Base-by-base conservation (phyloP, 2,888 invertebrate genomes). In the Drosophila diplacantha region DNA sequence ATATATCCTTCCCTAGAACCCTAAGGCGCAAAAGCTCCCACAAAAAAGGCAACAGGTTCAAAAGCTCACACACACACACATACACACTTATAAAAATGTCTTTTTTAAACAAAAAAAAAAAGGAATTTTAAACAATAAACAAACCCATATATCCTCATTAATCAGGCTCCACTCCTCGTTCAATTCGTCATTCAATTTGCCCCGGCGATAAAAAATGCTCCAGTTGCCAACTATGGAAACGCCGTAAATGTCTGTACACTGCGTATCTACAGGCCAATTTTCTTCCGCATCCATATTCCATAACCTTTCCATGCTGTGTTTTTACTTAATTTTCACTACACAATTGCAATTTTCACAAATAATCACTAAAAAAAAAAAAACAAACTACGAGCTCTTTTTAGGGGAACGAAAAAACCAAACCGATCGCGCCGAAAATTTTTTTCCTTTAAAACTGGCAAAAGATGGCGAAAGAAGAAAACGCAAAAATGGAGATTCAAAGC, bases 121-220 rank as follows among this genome's bases (percentile, higher is more conserved):
- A 20, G 2, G 2, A 20, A 3, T 20, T 20, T 20, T 3, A 20
- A 20, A 20, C 20, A 2, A 62, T 52, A 29, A 53, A 56, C 88
- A 67, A 68, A 88, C 88, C 88, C 86, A 86, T 72, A 88, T 87
- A 31, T 87, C 86, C 11, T 74, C 50, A 54, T 87, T 82, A 1
- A 88, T 39, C 5, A 72, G 51, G 3, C 60, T 54, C 88, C 88
- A 88, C 60, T 88, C 88, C 3, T 71, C 71, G 61, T 87, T 87
- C 1, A 88, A 49, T 38, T 87, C 85, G 4, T 68, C 55, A 47
- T 87, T 86, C 22, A 88, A 70, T 8, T 74, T 63, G 20, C 77
- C 77, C 41, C 84, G 81, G 5, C 86, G 77, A 71, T 84, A 85
- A 26, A 86, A 83, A 5, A 61, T 78, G 31, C 80, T 69, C 82